Conservation (phyloP, 2,797 vertebrate species). For the Diplodus puntazzo region DNA sequence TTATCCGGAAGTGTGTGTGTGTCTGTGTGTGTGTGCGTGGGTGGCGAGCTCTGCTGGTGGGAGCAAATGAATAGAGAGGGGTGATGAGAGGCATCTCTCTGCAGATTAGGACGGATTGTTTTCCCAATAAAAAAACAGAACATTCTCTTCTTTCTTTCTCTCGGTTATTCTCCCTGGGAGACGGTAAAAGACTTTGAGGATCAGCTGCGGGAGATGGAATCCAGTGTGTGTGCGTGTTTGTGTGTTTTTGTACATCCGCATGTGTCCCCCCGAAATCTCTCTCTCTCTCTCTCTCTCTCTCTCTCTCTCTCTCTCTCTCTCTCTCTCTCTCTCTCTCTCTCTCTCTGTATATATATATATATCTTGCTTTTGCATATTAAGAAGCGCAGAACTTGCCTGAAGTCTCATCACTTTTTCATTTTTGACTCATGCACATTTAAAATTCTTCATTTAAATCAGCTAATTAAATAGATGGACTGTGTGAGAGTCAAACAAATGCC, state of each 20-base stretch:
- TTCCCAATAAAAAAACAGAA: slow-evolving; percentile 60
- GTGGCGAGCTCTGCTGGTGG: slow-evolving; percentile 58
- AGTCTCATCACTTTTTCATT: slow-evolving; percentile 27
- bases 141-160: slow-evolving; percentile 61
- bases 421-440: slow-evolving; percentile 23
- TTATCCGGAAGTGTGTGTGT: slow-evolving; percentile 46
- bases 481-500: not conserved
- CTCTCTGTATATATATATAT: too few relatives aligned
- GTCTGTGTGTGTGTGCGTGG: slow-evolving; percentile 26
- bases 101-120: slow-evolving; percentile 75
- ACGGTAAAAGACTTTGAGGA: slow-evolving; percentile 48
- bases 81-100: slow-evolving; percentile 67
- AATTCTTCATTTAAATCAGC: slow-evolving; percentile 31
- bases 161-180: slow-evolving; percentile 47
- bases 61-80: slow-evolving; percentile 64
- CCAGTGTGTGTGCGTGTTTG: not conserved
- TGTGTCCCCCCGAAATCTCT: not conserved
- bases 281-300: too few relatives aligned
- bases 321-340: too few relatives aligned
- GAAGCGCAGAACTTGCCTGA: not conserved
- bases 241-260: not conserved
- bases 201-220: slow-evolving; percentile 48
- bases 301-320: too few relatives aligned
- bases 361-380: slow-evolving; percentile 42
- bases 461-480: not conserved